Evolutionary conservation across 1,140 invertebrate species (phyloP).

Genomic region (Drosophila dunni): DNA sequence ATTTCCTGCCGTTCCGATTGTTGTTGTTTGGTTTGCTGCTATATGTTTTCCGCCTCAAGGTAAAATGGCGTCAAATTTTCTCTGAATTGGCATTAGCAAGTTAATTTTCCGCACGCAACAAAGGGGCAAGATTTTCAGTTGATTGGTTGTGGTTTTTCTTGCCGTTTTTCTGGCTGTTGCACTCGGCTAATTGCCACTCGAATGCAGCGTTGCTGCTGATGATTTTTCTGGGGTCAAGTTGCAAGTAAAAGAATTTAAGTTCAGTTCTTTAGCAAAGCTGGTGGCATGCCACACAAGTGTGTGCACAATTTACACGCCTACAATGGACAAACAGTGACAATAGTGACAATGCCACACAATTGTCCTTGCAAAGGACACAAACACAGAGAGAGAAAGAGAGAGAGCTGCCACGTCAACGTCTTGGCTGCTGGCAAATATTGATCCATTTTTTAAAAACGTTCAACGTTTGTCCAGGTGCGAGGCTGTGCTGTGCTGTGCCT

Average conservation of each 20-base stretch:
- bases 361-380: constrained; percentile 78
- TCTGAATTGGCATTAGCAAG: constrained; percentile 51
- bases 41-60: constrained; percentile 53
- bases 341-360: constrained; percentile 59
- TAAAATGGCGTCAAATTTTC: constrained; percentile 46
- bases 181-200: constrained; percentile 70
- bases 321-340: background rate
- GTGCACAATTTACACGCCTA: constrained; percentile 29
- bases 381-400: too few species aligned
- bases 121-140: background rate
- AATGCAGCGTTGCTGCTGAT: constrained; percentile 22
- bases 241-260: background rate
- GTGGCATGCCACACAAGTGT: constrained; percentile 3
- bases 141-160: constrained; percentile 23
- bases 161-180: constrained; percentile 18
- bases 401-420: constrained; percentile 70
- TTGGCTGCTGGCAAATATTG: constrained; percentile 70
- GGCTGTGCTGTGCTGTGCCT: background rate
- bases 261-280: background rate
- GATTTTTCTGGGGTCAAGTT: constrained; percentile 42
- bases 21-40: constrained; percentile 16
- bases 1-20: constrained; percentile 25
- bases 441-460: constrained; percentile 61
- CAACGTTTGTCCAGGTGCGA: constrained; percentile 58
- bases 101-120: constrained; percentile 42